Evolutionary conservation across 2,797 vertebrate species (phyloP).

Genomic region (Zenarchopterus dispar): DNA sequence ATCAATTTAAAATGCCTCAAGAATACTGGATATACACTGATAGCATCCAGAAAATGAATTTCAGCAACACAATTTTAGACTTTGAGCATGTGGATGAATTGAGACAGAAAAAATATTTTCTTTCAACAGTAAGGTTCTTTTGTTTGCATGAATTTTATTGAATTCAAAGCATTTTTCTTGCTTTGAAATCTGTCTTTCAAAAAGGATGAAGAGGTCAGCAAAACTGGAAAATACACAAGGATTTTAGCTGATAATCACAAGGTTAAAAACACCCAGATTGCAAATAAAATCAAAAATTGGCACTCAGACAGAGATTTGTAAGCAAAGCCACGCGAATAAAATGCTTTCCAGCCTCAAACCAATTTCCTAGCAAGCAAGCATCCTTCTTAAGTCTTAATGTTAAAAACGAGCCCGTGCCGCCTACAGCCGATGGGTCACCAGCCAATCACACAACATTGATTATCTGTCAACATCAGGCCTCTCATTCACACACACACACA

Average conservation of each 20-base stretch:
- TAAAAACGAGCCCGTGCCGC: conserved; percentile 21
- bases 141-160: background rate
- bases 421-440: conserved; percentile 26
- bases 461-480: conserved; percentile 43
- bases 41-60: background rate
- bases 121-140: background rate
- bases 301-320: background rate
- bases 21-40: no score
- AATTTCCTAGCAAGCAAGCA: conserved; percentile 18
- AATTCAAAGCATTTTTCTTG: no score
- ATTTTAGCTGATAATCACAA: no score
- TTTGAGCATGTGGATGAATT: background rate
- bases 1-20: no score
- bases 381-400: background rate
- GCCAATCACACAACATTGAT: conserved; percentile 59
- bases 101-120: background rate
- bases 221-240: no score
- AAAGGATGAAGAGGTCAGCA: no score
- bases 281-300: background rate
- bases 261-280: no score
- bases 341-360: conserved; percentile 15
- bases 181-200: no score
- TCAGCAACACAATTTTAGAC: background rate
- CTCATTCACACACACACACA: background rate
- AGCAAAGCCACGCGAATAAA: conserved; percentile 1